phyloP scores from a whole-genome alignment of 2,797 vertebrate species.

The Rousettus madagascariensis region DNA sequence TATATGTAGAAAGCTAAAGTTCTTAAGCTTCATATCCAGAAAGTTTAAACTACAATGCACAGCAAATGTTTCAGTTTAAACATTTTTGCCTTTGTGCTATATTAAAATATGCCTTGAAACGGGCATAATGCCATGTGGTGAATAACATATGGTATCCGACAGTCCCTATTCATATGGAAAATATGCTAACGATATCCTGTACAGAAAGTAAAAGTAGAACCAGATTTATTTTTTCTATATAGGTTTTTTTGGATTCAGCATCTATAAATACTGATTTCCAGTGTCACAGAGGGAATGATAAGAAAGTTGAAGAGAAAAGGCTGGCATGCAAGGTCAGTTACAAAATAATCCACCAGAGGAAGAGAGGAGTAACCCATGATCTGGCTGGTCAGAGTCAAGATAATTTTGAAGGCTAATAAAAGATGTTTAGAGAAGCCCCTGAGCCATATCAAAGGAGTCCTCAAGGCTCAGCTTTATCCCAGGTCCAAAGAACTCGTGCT shows the following conservation, averaged over 20 bases:
- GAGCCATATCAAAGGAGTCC: neutral
- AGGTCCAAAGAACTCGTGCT: neutral
- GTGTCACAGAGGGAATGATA: neutral
- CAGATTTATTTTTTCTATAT: constrained; percentile 42
- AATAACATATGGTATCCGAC: constrained; percentile 59
- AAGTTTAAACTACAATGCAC: constrained; percentile 14
- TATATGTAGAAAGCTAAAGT: constrained; percentile 17
- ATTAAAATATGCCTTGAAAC: constrained; percentile 55
- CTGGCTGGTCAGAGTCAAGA: neutral
- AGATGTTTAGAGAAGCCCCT: neutral
- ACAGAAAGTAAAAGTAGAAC: constrained; percentile 52
- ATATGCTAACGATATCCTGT: constrained; percentile 63
- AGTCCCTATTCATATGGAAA: constrained; percentile 51
- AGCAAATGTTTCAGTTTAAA: constrained; percentile 34
- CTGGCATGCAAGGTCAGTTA: neutral
- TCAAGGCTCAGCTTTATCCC: neutral
- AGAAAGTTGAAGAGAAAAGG: neutral
- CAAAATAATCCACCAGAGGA: neutral
- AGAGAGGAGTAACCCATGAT: neutral
- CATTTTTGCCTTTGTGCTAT: constrained; percentile 40
- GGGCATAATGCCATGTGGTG: constrained; percentile 52
- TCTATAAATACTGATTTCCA: constrained; percentile 52
- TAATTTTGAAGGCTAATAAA: neutral
- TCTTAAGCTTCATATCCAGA: constrained; percentile 22
- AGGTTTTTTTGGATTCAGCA: constrained; percentile 37